phyloP scores from a whole-genome alignment of 2,888 invertebrate genomes.

The Isotomurus palustris region DNA sequence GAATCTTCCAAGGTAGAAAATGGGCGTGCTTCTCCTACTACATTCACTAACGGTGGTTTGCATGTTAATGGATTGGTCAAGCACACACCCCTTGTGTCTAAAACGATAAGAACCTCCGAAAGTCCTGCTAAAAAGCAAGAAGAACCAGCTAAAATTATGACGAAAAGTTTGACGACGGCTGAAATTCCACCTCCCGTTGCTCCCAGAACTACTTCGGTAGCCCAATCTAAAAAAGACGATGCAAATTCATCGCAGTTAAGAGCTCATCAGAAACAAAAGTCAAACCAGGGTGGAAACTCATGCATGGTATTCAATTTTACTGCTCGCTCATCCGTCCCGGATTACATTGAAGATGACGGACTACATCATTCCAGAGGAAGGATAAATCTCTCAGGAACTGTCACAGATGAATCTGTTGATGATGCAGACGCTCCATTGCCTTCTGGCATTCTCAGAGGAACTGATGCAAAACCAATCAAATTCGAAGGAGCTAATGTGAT shows the following conservation, averaged over 20 bases:
- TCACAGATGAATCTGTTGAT: conserved; percentile 40
- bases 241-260: conserved; percentile 31
- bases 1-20: too few species aligned
- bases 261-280: conserved; percentile 44
- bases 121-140: too few species aligned
- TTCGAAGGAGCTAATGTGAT: conserved; percentile 84
- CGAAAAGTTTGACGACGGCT: too few species aligned
- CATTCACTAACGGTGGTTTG: too few species aligned
- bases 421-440: conserved; percentile 23
- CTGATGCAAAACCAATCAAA: conserved; percentile 54
- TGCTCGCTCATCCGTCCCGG: conserved; percentile 73
- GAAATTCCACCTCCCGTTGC: conserved; percentile 4
- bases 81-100: too few species aligned
- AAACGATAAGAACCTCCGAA: too few species aligned
- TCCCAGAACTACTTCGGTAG: neutral
- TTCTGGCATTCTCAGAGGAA: neutral
- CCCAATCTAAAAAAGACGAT: neutral
- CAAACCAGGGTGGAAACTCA: conserved; percentile 38
- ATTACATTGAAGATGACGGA: conserved; percentile 87
- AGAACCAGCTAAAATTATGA: too few species aligned
- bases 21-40: too few species aligned
- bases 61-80: too few species aligned
- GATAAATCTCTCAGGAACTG: conserved; percentile 19
- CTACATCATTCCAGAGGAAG: conserved; percentile 49
- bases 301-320: conserved; percentile 83